A percentile compares a stretch with the other conserved stretches of the same genome.
Conservation (phyloP, 2,797 vertebrate species). For the Platalea minor region DNA sequence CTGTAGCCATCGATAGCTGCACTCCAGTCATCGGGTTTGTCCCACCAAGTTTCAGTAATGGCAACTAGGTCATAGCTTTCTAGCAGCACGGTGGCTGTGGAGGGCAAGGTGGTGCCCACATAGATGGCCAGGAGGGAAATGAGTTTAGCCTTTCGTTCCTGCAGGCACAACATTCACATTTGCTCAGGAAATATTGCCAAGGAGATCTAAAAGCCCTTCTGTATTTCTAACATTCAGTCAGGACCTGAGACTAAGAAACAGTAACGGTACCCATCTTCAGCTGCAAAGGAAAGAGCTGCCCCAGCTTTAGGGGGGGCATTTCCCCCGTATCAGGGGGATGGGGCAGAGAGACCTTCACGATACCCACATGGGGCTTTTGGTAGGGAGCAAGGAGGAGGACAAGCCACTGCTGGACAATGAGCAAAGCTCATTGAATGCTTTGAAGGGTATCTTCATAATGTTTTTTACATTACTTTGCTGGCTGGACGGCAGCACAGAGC, state of each 20-base stretch:
- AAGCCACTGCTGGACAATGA: background rate
- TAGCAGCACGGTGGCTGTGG: too few species aligned
- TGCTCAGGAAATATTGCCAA: background rate
- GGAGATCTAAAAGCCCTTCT: background rate
- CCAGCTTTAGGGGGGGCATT: background rate
- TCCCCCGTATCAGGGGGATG: background rate
- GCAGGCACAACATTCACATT: background rate
- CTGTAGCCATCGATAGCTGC: too few species aligned
- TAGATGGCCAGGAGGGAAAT: background rate
- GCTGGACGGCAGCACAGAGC: slow-evolving; percentile 64
- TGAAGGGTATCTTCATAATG: slow-evolving; percentile 60
- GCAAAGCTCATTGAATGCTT: slow-evolving; percentile 48
- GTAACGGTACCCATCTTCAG: accelerated
- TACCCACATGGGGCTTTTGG: background rate
- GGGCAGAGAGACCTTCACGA: background rate
- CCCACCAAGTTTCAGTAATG: too few species aligned
- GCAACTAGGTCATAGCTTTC: too few species aligned
- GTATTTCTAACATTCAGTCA: background rate
- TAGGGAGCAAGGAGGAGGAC: background rate
- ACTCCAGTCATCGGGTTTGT: too few species aligned
- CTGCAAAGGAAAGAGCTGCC: background rate
- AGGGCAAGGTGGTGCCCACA: background rate
- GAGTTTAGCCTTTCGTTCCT: background rate
- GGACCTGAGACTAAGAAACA: background rate
- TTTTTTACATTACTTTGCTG: slow-evolving; percentile 68